These are phyloP conservation scores for Grapholita molesta DNA, from an alignment of 1,140 invertebrate genomes.

Conservation along the genomic window DNA sequence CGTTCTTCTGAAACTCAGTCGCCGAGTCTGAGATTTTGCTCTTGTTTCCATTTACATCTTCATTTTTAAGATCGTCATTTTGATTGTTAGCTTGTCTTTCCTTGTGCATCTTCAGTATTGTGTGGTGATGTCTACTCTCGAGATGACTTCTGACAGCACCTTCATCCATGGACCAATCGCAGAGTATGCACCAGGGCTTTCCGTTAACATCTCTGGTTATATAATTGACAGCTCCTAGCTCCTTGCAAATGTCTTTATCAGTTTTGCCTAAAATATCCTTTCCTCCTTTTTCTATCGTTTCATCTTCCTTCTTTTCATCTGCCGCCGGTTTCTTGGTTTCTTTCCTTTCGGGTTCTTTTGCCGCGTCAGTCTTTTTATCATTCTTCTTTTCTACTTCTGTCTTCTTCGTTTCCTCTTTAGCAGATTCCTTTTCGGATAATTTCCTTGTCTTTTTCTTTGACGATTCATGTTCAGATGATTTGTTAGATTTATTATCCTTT, in stretches of 20 bases:
- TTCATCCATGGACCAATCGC: conserved; percentile 24
- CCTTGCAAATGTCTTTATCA: conserved; percentile 24
- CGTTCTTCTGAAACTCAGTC: conserved; percentile 26
- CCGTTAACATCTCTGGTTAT: conserved; percentile 17
- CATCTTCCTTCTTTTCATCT: not conserved
- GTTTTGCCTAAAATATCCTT: not conserved
- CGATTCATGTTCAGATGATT: not conserved
- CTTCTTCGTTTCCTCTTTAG: not conserved
- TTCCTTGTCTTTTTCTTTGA: not conserved
- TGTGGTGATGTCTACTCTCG: conserved; percentile 25
- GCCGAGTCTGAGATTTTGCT: conserved; percentile 21
- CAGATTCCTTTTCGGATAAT: not conserved
- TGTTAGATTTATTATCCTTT: not conserved
- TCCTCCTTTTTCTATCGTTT: not conserved
- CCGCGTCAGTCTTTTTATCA: conserved; percentile 2
- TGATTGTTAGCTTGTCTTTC: conserved; percentile 17
- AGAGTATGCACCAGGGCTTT: conserved; percentile 25
- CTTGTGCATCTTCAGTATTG: conserved; percentile 29
- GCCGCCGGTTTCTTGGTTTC: not conserved
- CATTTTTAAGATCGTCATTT: conserved; percentile 1
- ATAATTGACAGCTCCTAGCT: conserved; percentile 25
- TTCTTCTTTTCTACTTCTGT: conserved; percentile 11
- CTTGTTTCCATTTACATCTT: conserved; percentile 16
- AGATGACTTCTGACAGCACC: conserved; percentile 12
- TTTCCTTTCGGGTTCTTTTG: not conserved